Conservation (phyloP, 2,888 invertebrate genomes). For the Drosophila colorata region DNA sequence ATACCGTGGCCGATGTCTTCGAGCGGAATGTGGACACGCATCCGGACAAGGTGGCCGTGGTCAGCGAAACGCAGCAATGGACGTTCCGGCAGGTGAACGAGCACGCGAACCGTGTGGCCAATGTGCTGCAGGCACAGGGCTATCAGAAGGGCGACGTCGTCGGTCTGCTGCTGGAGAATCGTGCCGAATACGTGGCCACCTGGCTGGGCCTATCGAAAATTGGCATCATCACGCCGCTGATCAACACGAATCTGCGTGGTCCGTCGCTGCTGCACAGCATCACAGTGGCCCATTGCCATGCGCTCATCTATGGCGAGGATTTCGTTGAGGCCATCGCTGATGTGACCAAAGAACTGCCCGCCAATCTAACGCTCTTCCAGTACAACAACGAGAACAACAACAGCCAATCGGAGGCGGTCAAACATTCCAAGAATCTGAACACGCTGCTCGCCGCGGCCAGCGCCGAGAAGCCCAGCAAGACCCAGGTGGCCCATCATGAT, state of each 20-base stretch:
- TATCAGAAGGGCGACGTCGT: constrained; percentile 94
- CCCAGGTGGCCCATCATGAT: constrained; percentile 88
- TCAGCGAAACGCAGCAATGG: constrained; percentile 90
- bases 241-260: constrained; percentile 95
- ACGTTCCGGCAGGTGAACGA: constrained; percentile 95
- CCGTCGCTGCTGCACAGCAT: constrained; percentile 94
- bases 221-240: constrained; percentile 93
- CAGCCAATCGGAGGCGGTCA: constrained; percentile 51
- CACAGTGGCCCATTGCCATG: constrained; percentile 92
- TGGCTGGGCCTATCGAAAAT: constrained; percentile 98
- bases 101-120: constrained; percentile 93
- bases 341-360: constrained; percentile 88
- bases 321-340: constrained; percentile 88
- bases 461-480: constrained; percentile 71
- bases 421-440: constrained; percentile 82
- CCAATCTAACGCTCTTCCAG: constrained; percentile 89
- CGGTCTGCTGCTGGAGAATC: constrained; percentile 95
- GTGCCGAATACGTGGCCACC: constrained; percentile 94
- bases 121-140: constrained; percentile 91
- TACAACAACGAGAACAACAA: constrained; percentile 82
- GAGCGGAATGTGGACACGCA: constrained; percentile 89
- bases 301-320: constrained; percentile 90
- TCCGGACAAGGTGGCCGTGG: constrained; percentile 93
- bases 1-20: constrained; percentile 92
- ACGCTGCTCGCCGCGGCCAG: constrained; percentile 79